Evolutionary conservation across 2,113 vertebrate genomes (phyloP), one percentile per base, ranked within the genome.

Genomic region (Melierax canorus): DNA sequence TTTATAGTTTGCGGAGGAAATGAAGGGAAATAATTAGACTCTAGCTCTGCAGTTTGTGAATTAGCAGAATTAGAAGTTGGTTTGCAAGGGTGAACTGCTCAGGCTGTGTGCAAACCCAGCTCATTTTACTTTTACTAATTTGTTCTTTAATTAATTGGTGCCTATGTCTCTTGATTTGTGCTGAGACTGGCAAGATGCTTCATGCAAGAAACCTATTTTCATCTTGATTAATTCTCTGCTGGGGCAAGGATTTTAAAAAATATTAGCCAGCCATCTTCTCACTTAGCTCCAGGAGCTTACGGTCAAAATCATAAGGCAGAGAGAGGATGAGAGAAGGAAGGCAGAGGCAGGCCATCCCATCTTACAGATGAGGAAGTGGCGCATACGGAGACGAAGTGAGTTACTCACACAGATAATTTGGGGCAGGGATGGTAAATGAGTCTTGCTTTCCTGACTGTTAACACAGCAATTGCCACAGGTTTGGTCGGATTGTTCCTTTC

Each of bases 91-190:
- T 29, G 11, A 97, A 63, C 75, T 81, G 82, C 62, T 88, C 41
- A 38, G 72, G 51, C 80, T 86, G 6, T 39, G 64, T 62, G 87
- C 71, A 93, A 51, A 86, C 15, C 58, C 58, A 92, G 78, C 90
- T 87, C 48, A 39, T 86, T 95, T 91, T 77, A 55, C 73, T 92
- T 96, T 34, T 74, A 46, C 64, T 92, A 43, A 86, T 94, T 94
- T 90, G 46, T 90, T 92, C 51, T 77, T 84, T 93, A 95, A 97
- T 94, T 91, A 95, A 92, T 73, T 83, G 83, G 22, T 62, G 60
- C 64, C 38, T 3, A 1, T 24, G 58, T 59, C 71, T 83, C 45
- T 76, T 51, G 56, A 71, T 93, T 93, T 95, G 73, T 91, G 86
- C 91, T 94, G 88, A 90, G 86, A 55, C 41, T 36, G 75, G 88